Evolutionary conservation across 2,888 invertebrate species (phyloP).

Genomic region (Yponomeuta evonymella): DNA sequence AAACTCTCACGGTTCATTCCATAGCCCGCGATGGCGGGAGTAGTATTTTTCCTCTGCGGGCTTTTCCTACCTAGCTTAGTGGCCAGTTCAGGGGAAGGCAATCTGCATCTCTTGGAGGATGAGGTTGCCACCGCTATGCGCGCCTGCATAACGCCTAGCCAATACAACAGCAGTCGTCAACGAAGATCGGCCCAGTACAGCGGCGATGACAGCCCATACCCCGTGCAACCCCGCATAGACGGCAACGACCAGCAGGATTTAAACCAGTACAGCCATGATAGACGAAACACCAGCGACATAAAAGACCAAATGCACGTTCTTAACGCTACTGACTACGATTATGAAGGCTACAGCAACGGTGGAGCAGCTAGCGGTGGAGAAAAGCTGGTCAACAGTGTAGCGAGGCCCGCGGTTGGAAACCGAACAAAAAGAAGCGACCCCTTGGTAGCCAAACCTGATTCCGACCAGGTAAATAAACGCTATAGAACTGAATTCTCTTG

Average conservation of each 20-base stretch:
- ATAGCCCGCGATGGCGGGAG: constrained; percentile 34
- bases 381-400: constrained; percentile 35
- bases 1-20: constrained; percentile 12
- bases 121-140: constrained; percentile 56
- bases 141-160: constrained; percentile 35
- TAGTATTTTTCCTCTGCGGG: constrained; percentile 31
- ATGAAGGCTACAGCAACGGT: constrained; percentile 35
- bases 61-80: constrained; percentile 39
- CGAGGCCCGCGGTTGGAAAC: constrained; percentile 31
- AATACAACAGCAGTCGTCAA: constrained; percentile 28
- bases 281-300: constrained; percentile 39
- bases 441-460: constrained; percentile 41
- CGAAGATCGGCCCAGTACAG: constrained; percentile 31
- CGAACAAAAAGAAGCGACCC: constrained; percentile 47
- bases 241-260: constrained; percentile 33
- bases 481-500: neutral
- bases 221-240: constrained; percentile 36
- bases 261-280: constrained; percentile 48
- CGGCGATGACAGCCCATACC: constrained; percentile 24
- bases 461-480: constrained; percentile 44
- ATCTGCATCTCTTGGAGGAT: constrained; percentile 58
- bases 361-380: constrained; percentile 29
- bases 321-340: constrained; percentile 47
- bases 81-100: constrained; percentile 51
- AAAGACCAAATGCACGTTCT: constrained; percentile 42